Evolutionary conservation across 2,797 vertebrate species (phyloP).

Genomic region (Cephalopachus bancanus): DNA sequence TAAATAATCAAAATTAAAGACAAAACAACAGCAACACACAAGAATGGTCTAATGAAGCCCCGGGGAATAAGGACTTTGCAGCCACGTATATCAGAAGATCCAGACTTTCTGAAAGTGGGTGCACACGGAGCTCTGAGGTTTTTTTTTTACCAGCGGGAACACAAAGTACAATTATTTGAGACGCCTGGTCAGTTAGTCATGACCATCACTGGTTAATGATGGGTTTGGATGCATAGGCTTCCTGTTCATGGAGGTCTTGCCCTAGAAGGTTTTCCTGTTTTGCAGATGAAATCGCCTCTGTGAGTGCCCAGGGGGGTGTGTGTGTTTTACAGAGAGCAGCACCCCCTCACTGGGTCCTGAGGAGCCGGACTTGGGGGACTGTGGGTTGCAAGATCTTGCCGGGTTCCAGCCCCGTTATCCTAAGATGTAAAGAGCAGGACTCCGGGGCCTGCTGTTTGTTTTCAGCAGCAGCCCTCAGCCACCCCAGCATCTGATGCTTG

Average conservation of each 20-base stretch:
- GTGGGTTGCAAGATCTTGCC: rapidly evolving
- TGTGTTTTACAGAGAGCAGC: rapidly evolving
- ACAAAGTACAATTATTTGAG: neutral
- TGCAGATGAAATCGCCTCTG: neutral
- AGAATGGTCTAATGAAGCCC: neutral
- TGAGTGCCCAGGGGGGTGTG: neutral
- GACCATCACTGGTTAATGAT: neutral
- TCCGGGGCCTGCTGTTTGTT: neutral
- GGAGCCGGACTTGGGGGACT: too few species aligned
- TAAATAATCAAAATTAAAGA: too few species aligned
- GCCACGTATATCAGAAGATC: neutral
- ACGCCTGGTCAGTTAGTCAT: neutral
- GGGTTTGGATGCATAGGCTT: neutral
- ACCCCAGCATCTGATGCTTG: too few species aligned
- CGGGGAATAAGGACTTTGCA: rapidly evolving
- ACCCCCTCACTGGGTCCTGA: rapidly evolving
- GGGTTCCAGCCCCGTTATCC: neutral
- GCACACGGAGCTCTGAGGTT: neutral
- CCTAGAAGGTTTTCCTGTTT: slow-evolving; percentile 62
- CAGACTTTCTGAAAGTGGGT: neutral
- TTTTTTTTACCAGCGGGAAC: neutral
- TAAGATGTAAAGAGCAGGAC: neutral
- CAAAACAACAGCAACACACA: too few species aligned
- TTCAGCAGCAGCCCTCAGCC: neutral
- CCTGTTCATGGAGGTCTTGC: slow-evolving; percentile 59